These are phyloP conservation scores for Felis chaus DNA, from an alignment of 2,113 vertebrate genomes.

Conservation along the genomic window DNA sequence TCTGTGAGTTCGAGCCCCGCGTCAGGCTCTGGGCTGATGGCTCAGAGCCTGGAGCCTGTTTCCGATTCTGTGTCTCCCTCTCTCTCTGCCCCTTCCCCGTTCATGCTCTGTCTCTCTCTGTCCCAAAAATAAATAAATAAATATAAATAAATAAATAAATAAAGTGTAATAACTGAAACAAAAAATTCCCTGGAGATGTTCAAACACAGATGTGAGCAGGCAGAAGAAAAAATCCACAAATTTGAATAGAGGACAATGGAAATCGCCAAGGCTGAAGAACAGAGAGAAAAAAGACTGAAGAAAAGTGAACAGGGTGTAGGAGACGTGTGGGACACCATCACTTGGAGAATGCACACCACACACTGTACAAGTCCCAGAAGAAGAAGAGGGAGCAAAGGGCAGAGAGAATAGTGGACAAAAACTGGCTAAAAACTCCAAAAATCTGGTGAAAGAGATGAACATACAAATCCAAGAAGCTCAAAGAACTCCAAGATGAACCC, in stretches of 20 bases:
- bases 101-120: too few species aligned
- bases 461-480: background rate
- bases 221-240: too few species aligned
- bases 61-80: too few species aligned
- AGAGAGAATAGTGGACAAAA: background rate
- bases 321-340: background rate
- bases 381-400: background rate
- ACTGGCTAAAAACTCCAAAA: background rate
- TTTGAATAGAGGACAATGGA: background rate
- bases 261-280: background rate
- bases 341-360: rapidly evolving
- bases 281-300: background rate
- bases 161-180: background rate
- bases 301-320: background rate
- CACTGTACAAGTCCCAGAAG: background rate
- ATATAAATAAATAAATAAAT: too few species aligned
- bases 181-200: background rate
- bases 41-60: too few species aligned
- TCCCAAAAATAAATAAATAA: too few species aligned
- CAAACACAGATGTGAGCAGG: background rate
- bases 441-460: background rate
- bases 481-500: background rate
- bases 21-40: too few species aligned
- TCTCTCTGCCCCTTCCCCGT: too few species aligned
- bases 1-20: too few species aligned